These are phyloP conservation scores for Halcyon badia DNA, from an alignment of 2,797 vertebrate genomes.

Conservation along the genomic window DNA sequence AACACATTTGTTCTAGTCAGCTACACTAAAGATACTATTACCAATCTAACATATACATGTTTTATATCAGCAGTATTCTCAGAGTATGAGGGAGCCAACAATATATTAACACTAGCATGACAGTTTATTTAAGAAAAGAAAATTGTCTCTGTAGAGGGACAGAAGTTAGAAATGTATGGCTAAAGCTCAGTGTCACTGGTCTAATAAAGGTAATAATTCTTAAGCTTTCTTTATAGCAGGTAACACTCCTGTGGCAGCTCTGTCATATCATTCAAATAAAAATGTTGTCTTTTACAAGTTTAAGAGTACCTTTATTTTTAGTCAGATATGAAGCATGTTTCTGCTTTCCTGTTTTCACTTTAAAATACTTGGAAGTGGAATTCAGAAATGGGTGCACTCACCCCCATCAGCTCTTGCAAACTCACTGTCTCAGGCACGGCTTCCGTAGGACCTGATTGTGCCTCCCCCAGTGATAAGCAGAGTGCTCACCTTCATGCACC, in stretches of 20 bases:
- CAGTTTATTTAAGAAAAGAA: slow-evolving; percentile 99
- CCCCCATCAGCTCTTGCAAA: slow-evolving; percentile 62
- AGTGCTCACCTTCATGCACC: background rate
- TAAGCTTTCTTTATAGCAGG: slow-evolving; percentile 89
- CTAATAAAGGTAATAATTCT: slow-evolving; percentile 99
- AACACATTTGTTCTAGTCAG: slow-evolving; percentile 99
- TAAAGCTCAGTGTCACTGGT: slow-evolving; percentile 91
- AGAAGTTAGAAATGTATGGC: slow-evolving; percentile 92
- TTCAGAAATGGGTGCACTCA: slow-evolving; percentile 57
- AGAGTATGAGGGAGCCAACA: slow-evolving; percentile 90
- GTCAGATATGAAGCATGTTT: slow-evolving; percentile 78
- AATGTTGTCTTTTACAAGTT: slow-evolving; percentile 88
- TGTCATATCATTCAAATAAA: slow-evolving; percentile 88
- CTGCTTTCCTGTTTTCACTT: slow-evolving; percentile 69
- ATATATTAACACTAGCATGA: slow-evolving; percentile 99
- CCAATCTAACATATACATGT: slow-evolving; percentile 99
- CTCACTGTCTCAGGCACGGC: slow-evolving; percentile 30
- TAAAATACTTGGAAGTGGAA: slow-evolving; percentile 67
- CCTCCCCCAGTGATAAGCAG: background rate
- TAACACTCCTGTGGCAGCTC: slow-evolving; percentile 87
- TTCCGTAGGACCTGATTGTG: background rate
- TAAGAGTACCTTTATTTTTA: slow-evolving; percentile 83
- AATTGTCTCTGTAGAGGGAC: slow-evolving; percentile 98
- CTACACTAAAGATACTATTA: slow-evolving; percentile 99
- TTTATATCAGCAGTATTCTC: slow-evolving; percentile 98